Evolutionary conservation across 2,888 invertebrate species (phyloP), one percentile per base, ranked within the genome.

Genomic region (Rhynchonema sp.): DNA sequence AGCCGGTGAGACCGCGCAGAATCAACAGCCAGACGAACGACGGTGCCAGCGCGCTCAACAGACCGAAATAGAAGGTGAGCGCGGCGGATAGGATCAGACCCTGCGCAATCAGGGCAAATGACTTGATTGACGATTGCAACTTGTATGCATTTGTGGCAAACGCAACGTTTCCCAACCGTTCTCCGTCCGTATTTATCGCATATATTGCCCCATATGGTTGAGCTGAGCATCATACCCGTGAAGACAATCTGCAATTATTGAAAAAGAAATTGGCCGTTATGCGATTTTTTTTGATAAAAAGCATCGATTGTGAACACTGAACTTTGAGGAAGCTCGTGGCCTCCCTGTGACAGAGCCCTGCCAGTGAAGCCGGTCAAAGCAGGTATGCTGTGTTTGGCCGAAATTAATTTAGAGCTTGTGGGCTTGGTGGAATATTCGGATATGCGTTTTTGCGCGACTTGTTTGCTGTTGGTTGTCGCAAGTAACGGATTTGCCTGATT

Each of bases 171-270:
- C n/a, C 62, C 20, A 30, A 69, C 69, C 61, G 65, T 65, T 30
- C 65, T 57, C 23, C 67, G 63, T 1, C 70, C 70, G 57, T 69
- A 67, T 23, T 66, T 46, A 74, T 92, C 91, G 76, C 89, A 90
- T 59, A 94, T 79, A 71, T 87, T 88, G 25, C 88, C 90, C 92
- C 92, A 94, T 76, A 91, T 86, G 63, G 90, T 86, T 1, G 90
- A 88, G 68, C 90, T 90, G 38, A 90, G 76, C 91, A 94, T 91
- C 92, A 94, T 94, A 60, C 92, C 92, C 68, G 87, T 78, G 73
- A 92, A 92, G 1, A 58, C 38, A 6, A 58, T 55, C 52, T 58
- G 25, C n/a, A 58, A 26, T n/a, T n/a, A n/a, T n/a, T n/a, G n/a
- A n/a, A n/a, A n/a, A n/a, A n/a, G n/a, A n/a, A n/a, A n/a, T n/a